Percentiles rank a stretch among this genome's conserved stretches.
Evolutionary conservation across 2,888 invertebrate genomes (phyloP).

Genomic region (Hemicrepidius hirtus): DNA sequence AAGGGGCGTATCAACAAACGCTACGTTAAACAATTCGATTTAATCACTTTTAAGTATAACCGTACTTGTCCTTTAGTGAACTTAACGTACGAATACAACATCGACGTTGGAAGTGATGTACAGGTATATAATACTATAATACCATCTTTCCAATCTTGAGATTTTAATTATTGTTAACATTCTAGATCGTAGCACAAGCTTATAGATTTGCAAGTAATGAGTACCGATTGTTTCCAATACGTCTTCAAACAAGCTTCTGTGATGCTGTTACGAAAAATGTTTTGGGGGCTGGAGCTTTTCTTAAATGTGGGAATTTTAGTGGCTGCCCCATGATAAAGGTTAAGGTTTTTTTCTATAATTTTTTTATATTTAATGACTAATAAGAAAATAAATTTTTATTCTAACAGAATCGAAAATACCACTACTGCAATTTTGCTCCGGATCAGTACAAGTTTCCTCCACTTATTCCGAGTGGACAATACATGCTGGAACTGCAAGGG

Average conservation of each 20-base stretch:
- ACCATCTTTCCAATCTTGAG: too few species aligned
- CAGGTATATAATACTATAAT: not conserved
- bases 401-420: not conserved
- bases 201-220: conserved; percentile 8
- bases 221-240: conserved; percentile 1
- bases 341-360: too few species aligned
- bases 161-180: not conserved
- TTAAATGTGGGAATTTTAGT: not conserved
- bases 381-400: too few species aligned
- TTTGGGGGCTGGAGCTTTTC: not conserved
- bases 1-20: not conserved
- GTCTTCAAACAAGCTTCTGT: not conserved
- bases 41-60: not conserved
- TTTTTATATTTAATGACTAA: too few species aligned
- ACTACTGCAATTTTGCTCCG: not conserved
- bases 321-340: conserved; percentile 2
- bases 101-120: not conserved
- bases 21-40: not conserved
- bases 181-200: not conserved
- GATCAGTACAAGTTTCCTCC: not conserved
- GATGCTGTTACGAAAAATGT: not conserved
- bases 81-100: not conserved
- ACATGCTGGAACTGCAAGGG: conserved; percentile 4
- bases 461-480: conserved; percentile 1
- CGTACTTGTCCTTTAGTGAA: not conserved